Evolutionary conservation across 2,797 vertebrate genomes (phyloP), one percentile per base, ranked within the genome.

Genomic region (Carcharodon carcharias): DNA sequence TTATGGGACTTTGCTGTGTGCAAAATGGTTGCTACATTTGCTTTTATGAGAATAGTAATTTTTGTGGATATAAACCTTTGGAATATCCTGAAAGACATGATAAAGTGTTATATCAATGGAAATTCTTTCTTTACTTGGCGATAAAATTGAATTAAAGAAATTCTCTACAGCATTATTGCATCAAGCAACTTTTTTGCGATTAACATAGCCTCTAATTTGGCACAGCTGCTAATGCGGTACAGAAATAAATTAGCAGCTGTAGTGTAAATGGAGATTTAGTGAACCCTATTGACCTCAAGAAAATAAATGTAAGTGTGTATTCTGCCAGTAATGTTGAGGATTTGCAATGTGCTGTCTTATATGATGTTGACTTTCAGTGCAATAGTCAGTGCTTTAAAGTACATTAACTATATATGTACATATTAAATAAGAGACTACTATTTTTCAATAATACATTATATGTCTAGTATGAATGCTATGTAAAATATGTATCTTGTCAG

Each of bases 191-290:
- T 95, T 89, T 95, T 73, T 35, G 45, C 28, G 40, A 73, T 95
- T 73, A 54, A 95, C 65, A 40, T 45, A 26, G 65, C 65, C 65
- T 95, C 67, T 95, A 95, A 95, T 95, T 95, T 95, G 94, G 93
- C 93, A 95, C 93, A 95, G 93, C 93, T 95, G 63, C 50, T 77
- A 95, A 56, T 95, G 69, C 50, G 69, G 35, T 73, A 95, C 69
- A 77, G 93, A 95, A 95, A 73, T 77, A 73, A 95, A 95, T 95
- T 95, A 95, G 69, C 94, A 95, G 69, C 94, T 95, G 89, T 92
- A 73, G 67, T 95, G 69, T 56, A 54, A 77, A 95, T 95, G 69
- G 94, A 73, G 69, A 95, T 56, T 95, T 95, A 73, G 50, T 54
- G 69, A 77, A 77, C 69, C 58, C 4, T 31, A 56, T 58, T 95